These are phyloP conservation scores for Struthidea cinerea DNA, from an alignment of 2,113 vertebrate genomes.

Conservation along the genomic window DNA sequence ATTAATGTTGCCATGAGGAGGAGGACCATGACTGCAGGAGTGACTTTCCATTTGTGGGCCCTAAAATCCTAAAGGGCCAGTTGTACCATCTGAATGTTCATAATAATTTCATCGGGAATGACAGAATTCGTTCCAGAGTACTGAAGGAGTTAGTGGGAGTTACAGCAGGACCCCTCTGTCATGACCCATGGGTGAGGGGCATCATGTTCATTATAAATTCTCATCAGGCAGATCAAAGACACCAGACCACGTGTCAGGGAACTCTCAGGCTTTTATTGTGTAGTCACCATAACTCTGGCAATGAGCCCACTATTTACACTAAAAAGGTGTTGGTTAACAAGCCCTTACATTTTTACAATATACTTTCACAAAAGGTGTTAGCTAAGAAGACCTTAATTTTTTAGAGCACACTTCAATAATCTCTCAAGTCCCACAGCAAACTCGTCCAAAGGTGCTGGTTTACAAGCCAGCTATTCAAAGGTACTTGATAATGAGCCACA, in stretches of 20 bases:
- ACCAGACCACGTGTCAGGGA: neutral
- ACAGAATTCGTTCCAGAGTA: neutral
- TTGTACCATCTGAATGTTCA: neutral
- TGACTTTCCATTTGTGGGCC: neutral
- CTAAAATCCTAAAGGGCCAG: neutral
- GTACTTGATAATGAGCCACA: neutral
- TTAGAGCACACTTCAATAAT: neutral
- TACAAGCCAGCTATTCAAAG: neutral
- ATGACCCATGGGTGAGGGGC: neutral
- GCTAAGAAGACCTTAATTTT: neutral
- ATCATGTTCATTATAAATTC: neutral
- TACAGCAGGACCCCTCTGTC: neutral
- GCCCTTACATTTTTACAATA: neutral
- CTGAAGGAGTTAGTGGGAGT: neutral
- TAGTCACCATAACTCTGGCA: neutral
- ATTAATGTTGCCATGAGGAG: neutral
- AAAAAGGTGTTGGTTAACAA: neutral
- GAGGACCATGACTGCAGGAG: neutral
- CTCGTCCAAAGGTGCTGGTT: neutral
- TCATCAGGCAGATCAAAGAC: neutral
- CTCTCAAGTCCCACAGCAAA: neutral
- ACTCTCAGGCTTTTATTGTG: neutral
- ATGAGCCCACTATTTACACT: neutral
- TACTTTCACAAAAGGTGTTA: neutral
- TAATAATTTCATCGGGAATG: neutral